phyloP scores from a whole-genome alignment of 1,140 invertebrate genomes.

The Cotesia glomerata region DNA sequence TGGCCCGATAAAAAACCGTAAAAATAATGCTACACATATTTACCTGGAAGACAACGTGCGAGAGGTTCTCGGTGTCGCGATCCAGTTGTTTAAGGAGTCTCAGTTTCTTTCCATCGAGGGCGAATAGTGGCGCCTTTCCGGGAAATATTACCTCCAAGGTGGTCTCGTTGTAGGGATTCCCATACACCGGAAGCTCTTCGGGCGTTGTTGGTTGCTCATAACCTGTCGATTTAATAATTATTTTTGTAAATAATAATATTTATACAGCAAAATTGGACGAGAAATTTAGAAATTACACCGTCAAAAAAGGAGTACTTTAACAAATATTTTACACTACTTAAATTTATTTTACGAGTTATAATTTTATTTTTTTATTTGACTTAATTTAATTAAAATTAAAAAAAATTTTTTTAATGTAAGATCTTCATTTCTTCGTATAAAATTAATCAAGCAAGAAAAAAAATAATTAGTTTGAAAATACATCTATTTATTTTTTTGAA shows the following conservation, averaged over 20 bases:
- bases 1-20: background rate
- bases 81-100: slow-evolving; percentile 81
- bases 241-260: background rate
- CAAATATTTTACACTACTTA: too few relatives aligned
- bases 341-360: too few relatives aligned
- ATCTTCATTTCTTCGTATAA: too few relatives aligned
- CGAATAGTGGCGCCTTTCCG: slow-evolving; percentile 76
- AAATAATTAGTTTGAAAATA: too few relatives aligned
- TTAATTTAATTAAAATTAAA: too few relatives aligned
- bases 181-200: slow-evolving; percentile 79
- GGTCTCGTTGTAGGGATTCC: slow-evolving; percentile 81
- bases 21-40: slow-evolving; percentile 29
- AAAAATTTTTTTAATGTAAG: too few relatives aligned
- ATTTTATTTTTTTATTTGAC: too few relatives aligned
- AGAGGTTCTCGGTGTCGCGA: slow-evolving; percentile 83
- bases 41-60: slow-evolving; percentile 88
- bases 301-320: too few relatives aligned
- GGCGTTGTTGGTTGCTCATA: slow-evolving; percentile 82
- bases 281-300: too few relatives aligned
- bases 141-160: slow-evolving; percentile 79
- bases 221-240: slow-evolving; percentile 65
- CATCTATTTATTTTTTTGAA: too few relatives aligned
- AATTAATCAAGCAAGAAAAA: too few relatives aligned
- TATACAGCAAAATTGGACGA: too few relatives aligned
- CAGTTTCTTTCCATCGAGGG: slow-evolving; percentile 81